Evolutionary conservation across 2,113 vertebrate genomes (phyloP), one percentile per base, ranked within the genome.

Genomic region (Aspidoscelis tigris): DNA sequence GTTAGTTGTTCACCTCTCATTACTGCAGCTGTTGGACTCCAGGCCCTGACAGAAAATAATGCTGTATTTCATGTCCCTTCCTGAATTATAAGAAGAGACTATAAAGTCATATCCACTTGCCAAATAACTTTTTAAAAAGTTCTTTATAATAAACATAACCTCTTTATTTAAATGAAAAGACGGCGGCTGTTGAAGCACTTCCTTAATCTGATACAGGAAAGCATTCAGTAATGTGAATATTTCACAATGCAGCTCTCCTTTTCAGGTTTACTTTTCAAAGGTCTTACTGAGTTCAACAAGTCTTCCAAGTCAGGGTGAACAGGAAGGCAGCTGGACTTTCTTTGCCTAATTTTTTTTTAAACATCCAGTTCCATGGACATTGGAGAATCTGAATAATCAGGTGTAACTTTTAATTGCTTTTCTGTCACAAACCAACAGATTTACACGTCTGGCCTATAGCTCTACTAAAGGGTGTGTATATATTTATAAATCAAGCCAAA

Each of bases 31-130:
- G 90, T 80, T 77, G 84, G 87, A 84, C 39, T 83, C 76, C 83
- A 90, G 84, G 82, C 85, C 72, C 83, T 89, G 84, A 85, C 88
- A 85, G 86, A 87, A 91, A 92, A 93, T 82, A 77, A 76, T 66
- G 44, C 80, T 44, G 26, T 88, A 80, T 75, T 93, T 90, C 0
- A 71, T 90, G 68, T 87, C 86, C 72, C 86, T 85, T 92, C 89
- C 87, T 87, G 88, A 83, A 88, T 84, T 83, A 87, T 79, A 84
- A 86, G 83, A 88, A 88, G 86, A 80, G 77, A 87, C 71, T 24
- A 74, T 83, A 85, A 91, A 79, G 84, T 83, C 89, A 93, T 87
- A 93, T 92, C 88, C 86, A 84, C 89, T 91, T 91, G 87, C 85
- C 88, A 71, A 88, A 68, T 80, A 86, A 89, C 90, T 80, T 88